Percentiles rank a stretch among this genome's conserved stretches.
These are phyloP conservation scores for Tetrax tetrax DNA, from an alignment of 2,113 vertebrate genomes.

Conservation along the genomic window DNA sequence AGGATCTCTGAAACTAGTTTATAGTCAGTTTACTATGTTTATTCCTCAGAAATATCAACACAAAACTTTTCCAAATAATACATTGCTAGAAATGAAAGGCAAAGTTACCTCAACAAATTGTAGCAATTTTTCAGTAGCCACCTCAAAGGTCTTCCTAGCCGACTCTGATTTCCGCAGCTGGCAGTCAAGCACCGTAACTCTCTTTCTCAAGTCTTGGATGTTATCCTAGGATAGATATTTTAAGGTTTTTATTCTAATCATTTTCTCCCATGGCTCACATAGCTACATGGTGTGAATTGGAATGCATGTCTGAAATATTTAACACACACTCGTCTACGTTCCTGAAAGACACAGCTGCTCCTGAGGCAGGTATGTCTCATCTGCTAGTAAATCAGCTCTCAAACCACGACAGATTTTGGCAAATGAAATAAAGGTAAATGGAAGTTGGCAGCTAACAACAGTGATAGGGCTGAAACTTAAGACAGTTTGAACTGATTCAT, in stretches of 20 bases:
- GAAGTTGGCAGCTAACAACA: not conserved
- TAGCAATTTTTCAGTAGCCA: conserved; percentile 87
- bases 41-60: not conserved
- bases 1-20: not conserved
- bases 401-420: not conserved
- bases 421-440: not conserved
- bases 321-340: not conserved
- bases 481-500: not conserved
- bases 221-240: conserved; percentile 77
- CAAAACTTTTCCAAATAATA: not conserved
- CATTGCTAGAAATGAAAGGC: not conserved
- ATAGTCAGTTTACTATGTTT: not conserved
- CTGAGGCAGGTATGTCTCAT: not conserved
- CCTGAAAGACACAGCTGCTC: not conserved
- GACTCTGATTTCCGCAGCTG: conserved; percentile 89
- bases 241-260: not conserved
- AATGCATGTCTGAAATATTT: not conserved
- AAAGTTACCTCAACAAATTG: conserved; percentile 89
- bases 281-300: not conserved
- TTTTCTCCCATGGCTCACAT: not conserved
- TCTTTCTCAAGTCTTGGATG: conserved; percentile 85
- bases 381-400: not conserved
- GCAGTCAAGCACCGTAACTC: conserved; percentile 88
- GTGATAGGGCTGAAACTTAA: not conserved
- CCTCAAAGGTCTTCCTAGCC: conserved; percentile 84